phyloP scores from a whole-genome alignment of 2,113 vertebrate species.

The Misgurnus mizolepis region DNA sequence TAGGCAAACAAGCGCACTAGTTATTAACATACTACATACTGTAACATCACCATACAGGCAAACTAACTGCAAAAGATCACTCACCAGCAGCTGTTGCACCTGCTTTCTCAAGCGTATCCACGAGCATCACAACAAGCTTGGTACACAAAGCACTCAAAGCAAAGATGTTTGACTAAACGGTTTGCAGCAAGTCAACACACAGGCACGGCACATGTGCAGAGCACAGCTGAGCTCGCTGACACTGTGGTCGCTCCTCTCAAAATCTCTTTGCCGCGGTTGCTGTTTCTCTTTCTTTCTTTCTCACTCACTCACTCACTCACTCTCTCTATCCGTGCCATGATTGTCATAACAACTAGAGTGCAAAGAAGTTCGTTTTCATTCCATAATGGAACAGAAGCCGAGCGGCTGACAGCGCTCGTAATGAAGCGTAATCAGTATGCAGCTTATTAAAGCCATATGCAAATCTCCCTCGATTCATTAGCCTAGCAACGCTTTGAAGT shows the following conservation, averaged over 20 bases:
- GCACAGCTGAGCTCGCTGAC: constrained; percentile 64
- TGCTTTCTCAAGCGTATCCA: constrained; percentile 69
- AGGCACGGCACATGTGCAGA: constrained; percentile 65
- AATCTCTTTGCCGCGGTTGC: constrained; percentile 54
- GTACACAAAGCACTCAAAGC: constrained; percentile 17
- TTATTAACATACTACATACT: not conserved
- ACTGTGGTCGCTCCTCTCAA: constrained; percentile 59
- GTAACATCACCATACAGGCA: not conserved
- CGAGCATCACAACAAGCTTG: constrained; percentile 52
- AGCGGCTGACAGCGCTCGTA: constrained; percentile 99
- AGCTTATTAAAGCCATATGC: constrained; percentile 99
- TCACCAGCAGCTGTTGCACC: constrained; percentile 70
- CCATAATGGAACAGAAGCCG: constrained; percentile 97
- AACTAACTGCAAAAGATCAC: constrained; percentile 39
- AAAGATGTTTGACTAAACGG: constrained; percentile 6
- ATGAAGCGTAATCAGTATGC: constrained; percentile 99
- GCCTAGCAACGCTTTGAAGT: constrained; percentile 99
- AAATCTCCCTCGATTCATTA: constrained; percentile 96
- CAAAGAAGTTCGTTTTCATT: constrained; percentile 85
- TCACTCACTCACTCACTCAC: constrained; percentile 72
- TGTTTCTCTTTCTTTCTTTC: constrained; percentile 54
- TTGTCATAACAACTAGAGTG: constrained; percentile 93
- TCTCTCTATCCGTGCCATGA: constrained; percentile 78
- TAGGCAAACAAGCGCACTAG: not conserved
- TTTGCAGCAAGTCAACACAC: constrained; percentile 54